Evolutionary conservation across 2,888 invertebrate genomes (phyloP).

Genomic region (Gymnosoma rotundatum): DNA sequence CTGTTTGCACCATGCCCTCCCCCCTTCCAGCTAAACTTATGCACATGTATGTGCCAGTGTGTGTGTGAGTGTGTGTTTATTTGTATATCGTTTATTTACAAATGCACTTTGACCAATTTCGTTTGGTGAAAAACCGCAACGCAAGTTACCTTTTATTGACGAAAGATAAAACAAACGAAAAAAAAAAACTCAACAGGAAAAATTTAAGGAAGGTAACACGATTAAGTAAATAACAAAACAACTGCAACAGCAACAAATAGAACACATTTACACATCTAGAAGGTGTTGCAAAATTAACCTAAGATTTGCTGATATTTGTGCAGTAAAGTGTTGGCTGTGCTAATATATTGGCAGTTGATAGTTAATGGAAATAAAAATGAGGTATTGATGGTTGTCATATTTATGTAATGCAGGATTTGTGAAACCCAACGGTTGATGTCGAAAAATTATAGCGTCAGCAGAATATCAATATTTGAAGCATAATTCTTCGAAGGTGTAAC

Average conservation of each 20-base stretch:
- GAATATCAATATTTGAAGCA: no score
- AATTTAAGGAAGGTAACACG: constrained; percentile 58
- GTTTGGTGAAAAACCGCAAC: constrained; percentile 68
- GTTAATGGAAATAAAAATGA: no score
- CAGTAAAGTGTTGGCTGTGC: no score
- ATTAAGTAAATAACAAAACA: constrained; percentile 61
- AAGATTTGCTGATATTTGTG: no score
- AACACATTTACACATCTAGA: background rate
- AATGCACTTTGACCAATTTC: constrained; percentile 71
- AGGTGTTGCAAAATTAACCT: no score
- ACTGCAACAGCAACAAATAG: constrained; percentile 13
- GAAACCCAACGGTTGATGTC: no score
- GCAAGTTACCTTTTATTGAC: constrained; percentile 69
- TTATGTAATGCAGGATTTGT: no score
- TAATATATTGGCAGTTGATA: no score
- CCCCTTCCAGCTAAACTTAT: constrained; percentile 9
- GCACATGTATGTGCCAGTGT: constrained; percentile 7
- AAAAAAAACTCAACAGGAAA: background rate
- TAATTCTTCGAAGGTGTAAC: no score
- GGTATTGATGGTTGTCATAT: no score
- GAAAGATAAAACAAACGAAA: constrained; percentile 51
- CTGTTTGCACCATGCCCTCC: background rate
- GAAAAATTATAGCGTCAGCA: no score
- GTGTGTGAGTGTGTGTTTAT: constrained; percentile 49
- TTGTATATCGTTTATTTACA: constrained; percentile 66